phyloP scores from a whole-genome alignment of 2,888 invertebrate genomes.

The Crepidodera aurea region DNA sequence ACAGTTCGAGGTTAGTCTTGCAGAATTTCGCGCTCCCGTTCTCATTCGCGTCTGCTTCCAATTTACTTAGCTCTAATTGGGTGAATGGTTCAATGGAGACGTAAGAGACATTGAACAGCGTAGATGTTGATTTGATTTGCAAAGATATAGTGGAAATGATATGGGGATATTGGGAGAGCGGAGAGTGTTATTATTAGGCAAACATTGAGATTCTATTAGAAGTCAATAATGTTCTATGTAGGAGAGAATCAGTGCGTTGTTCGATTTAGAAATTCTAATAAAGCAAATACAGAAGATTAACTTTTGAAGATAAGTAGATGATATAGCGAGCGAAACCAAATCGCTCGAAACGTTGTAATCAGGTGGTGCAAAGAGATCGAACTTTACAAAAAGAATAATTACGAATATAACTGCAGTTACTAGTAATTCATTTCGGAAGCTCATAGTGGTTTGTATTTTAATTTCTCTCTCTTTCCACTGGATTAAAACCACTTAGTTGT shows the following conservation, averaged over 20 bases:
- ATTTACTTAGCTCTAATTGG: conserved; percentile 28
- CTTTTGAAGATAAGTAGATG: too few relatives aligned
- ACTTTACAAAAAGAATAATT: too few relatives aligned
- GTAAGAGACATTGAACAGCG: conserved; percentile 17
- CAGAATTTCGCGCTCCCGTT: conserved; percentile 17
- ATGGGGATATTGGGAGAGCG: not conserved
- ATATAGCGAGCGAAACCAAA: too few relatives aligned
- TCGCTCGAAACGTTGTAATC: too few relatives aligned
- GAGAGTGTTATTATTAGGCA: conserved; percentile 12
- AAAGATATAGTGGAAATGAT: conserved; percentile 21
- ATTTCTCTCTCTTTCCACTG: too few relatives aligned
- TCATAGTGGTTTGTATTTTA: too few relatives aligned
- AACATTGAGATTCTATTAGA: conserved; percentile 10
- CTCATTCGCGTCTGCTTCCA: conserved; percentile 16
- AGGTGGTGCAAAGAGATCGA: too few relatives aligned
- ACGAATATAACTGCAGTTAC: too few relatives aligned
- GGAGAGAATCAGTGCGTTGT: not conserved
- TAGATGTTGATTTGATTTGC: conserved; percentile 24
- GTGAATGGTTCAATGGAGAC: conserved; percentile 26
- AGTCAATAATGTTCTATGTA: not conserved
- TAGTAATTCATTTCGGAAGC: too few relatives aligned
- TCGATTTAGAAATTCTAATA: too few relatives aligned
- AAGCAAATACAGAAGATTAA: too few relatives aligned
- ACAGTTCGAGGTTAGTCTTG: conserved; percentile 14
- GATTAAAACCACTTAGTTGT: too few relatives aligned